A percentile compares a stretch with the other conserved stretches of the same genome.
These are phyloP conservation scores for Myotis findleyi DNA, from an alignment of 2,797 vertebrate species.

Conservation along the genomic window DNA sequence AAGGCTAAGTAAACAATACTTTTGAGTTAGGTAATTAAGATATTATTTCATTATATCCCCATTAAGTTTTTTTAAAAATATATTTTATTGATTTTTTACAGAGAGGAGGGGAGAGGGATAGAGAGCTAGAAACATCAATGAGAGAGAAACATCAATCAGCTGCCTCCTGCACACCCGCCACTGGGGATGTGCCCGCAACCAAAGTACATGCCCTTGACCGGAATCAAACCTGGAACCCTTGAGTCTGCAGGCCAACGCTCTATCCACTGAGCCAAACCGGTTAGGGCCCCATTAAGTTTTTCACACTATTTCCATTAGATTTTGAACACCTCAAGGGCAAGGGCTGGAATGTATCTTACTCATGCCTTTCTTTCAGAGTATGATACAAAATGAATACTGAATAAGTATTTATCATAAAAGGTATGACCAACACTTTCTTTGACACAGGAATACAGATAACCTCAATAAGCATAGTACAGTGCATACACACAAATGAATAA, in stretches of 20 bases:
- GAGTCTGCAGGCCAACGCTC: no score
- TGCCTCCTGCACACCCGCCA: no score
- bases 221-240: no score
- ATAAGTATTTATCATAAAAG: slow-evolving; percentile 45
- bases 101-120: no score
- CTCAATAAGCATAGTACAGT: not conserved
- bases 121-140: no score
- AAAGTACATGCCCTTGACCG: no score
- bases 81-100: no score
- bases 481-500: not conserved
- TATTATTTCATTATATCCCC: not conserved
- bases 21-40: slow-evolving; percentile 64
- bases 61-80: not conserved
- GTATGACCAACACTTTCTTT: not conserved
- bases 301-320: not conserved
- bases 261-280: no score
- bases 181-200: no score
- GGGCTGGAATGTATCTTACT: not conserved
- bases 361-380: slow-evolving; percentile 8
- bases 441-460: not conserved
- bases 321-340: slow-evolving; percentile 14
- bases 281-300: not conserved
- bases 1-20: not conserved
- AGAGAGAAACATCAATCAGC: no score
- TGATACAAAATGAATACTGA: slow-evolving; percentile 34